phyloP scores from a whole-genome alignment of 2,113 vertebrate genomes.

The Plestiodon gilberti region DNA sequence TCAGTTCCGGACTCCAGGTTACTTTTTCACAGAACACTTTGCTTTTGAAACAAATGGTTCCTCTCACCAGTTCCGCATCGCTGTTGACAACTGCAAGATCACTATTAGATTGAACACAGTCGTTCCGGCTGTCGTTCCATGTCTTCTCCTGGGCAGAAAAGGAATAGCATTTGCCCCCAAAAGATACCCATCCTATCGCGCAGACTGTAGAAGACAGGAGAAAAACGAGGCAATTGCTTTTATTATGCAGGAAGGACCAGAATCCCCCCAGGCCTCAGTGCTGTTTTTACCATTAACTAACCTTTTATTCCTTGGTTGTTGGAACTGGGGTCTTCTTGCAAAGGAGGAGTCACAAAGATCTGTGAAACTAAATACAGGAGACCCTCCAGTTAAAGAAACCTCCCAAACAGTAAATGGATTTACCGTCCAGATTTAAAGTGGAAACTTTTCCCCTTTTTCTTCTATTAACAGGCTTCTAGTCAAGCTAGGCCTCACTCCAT shows the following conservation, averaged over 20 bases:
- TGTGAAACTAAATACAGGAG: slow-evolving; percentile 19
- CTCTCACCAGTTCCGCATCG: slow-evolving; percentile 18
- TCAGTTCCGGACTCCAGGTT: background rate
- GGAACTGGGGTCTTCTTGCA: too few species aligned
- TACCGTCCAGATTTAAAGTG: too few species aligned
- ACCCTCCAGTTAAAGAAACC: background rate
- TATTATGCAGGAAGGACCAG: background rate
- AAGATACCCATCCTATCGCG: background rate
- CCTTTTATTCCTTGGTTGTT: background rate
- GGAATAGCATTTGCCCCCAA: slow-evolving; percentile 4
- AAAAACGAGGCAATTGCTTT: background rate
- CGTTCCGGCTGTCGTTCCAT: background rate
- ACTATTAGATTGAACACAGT: background rate
- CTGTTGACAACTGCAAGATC: background rate
- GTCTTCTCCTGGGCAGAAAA: background rate
- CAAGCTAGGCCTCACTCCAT: too few species aligned
- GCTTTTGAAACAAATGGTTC: background rate
- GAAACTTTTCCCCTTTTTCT: too few species aligned
- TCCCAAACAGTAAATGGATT: background rate
- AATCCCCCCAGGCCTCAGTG: too few species aligned
- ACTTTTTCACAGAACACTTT: background rate
- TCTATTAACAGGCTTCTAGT: too few species aligned
- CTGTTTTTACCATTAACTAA: background rate
- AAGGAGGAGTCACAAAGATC: background rate
- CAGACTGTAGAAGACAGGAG: background rate